Conservation (phyloP, 2,888 invertebrate species). For the Odontomyia ornata region DNA sequence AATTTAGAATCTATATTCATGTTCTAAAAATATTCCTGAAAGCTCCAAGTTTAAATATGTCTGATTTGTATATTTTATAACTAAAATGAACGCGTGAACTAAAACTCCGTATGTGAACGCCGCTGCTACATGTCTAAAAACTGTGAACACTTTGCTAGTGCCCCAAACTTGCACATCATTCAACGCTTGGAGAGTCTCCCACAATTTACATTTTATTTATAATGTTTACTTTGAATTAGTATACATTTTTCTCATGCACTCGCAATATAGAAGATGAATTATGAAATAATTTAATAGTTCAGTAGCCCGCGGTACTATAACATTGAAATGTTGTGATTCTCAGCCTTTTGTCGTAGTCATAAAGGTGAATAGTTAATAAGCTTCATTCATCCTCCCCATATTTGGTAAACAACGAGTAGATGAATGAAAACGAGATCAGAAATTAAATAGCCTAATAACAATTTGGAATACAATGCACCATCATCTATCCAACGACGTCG, state of each 20-base stretch:
- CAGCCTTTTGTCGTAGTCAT: background rate
- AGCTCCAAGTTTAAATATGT: no score
- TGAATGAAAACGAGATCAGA: background rate
- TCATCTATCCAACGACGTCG: no score
- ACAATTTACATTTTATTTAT: background rate
- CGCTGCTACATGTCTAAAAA: no score
- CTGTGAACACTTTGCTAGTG: background rate
- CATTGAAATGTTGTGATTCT: background rate
- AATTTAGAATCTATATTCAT: no score
- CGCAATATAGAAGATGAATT: background rate
- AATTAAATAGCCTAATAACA: slow-evolving; percentile 13
- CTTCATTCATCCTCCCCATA: background rate
- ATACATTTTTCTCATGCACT: background rate
- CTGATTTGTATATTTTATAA: no score
- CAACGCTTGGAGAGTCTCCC: background rate
- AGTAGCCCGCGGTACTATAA: background rate
- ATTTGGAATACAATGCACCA: background rate
- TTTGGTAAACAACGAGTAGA: background rate
- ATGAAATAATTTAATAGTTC: background rate
- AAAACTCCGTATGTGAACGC: no score
- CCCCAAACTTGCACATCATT: background rate
- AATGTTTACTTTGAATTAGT: background rate
- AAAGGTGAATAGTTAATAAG: background rate
- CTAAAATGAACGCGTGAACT: no score
- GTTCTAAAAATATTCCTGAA: no score